Base-by-base conservation (phyloP, 2,888 invertebrate species). In the Octonoba sinensis region DNA sequence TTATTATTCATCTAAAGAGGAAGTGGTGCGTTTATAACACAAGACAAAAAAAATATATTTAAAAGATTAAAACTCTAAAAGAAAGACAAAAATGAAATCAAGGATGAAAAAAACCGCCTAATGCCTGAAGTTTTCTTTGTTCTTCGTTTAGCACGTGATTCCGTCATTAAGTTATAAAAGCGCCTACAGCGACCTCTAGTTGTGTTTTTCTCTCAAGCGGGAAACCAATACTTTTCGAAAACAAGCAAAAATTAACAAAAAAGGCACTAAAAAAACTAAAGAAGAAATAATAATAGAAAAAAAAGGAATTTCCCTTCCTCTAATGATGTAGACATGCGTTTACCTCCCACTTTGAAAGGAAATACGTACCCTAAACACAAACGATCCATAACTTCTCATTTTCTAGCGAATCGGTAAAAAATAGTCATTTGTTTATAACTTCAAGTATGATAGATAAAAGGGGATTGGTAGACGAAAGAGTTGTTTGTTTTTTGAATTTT, bases 41-140 rank as follows among this genome's bases (percentile, higher is more conserved):
- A 44, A 70, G 36, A 4, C 4, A n/a, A 59, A 75, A 57, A 71
- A 77, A 60, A 69, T 56, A 71, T 77, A 77, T 64, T 71, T 77
- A 77, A 65, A 71, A 70, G 77, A 71, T 77, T 77, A 56, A 77
- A 76, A 66, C 56, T 59, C 44, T 16, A 60, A 24, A 54, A 54
- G 62, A 54, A 54, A 20, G 54, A 57, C 22, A 20, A 57, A 57
- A 57, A 20, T 13, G 57, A n/a, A 57, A 36, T 36, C 36, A 36
- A 36, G 36, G 36, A 49, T 20, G 47, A 71, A 73, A 73, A 44
- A 56, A 64, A 62, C 20, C 59, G 59, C 70, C 62, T 71, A 77
- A 70, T 77, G 77, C 57, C 71, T 59, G 47, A 77, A 77, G 64
- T 57, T 57, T 65, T 56, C 70, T 77, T 77, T 71, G 70, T 77